Percentiles rank a stretch among this genome's conserved stretches.
phyloP scores from a whole-genome alignment of 1,140 invertebrate genomes.

The Acyrthosiphon pisum region DNA sequence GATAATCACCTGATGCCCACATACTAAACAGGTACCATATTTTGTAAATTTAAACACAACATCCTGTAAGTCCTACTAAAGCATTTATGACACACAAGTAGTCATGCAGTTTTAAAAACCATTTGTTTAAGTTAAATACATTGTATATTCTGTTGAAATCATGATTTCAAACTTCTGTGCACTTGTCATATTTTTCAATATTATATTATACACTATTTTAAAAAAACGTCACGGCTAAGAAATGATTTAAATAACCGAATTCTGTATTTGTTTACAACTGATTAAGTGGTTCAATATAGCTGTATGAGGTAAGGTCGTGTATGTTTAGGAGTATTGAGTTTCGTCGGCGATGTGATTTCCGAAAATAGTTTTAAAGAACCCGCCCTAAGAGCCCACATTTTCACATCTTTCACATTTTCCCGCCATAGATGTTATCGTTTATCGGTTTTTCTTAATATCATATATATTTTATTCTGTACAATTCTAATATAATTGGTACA shows the following conservation, averaged over 20 bases:
- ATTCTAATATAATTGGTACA: too few relatives aligned
- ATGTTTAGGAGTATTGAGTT: neutral
- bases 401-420: neutral
- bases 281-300: neutral
- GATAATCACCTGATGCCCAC: neutral
- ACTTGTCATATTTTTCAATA: neutral
- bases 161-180: neutral
- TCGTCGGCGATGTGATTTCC: neutral
- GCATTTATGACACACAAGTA: too few relatives aligned
- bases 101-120: neutral
- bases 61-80: neutral
- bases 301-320: neutral
- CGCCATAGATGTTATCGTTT: neutral
- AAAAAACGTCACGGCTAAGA: neutral
- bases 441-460: neutral
- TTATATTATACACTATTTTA: neutral
- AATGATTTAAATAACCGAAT: neutral
- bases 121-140: neutral
- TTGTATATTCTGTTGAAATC: neutral
- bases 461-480: too few relatives aligned
- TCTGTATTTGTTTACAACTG: neutral
- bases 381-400: too few relatives aligned
- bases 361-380: neutral
- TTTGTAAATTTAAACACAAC: neutral
- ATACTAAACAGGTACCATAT: neutral